Evolutionary conservation across 1,140 invertebrate genomes (phyloP).

Genomic region (Drosophila equinoxialis): DNA sequence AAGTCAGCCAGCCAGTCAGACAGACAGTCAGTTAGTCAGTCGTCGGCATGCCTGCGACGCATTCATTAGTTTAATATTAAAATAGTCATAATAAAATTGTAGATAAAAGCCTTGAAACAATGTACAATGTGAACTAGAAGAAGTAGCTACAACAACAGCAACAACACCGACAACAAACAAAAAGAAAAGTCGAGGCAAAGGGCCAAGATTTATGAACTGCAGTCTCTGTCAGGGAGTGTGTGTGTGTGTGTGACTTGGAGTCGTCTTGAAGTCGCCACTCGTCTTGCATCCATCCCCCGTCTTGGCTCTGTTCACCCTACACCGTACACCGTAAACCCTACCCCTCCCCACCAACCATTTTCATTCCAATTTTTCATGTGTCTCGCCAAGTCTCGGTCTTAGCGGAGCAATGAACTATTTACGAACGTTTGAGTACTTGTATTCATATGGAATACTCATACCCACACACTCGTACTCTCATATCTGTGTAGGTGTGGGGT

Average conservation of each 20-base stretch:
- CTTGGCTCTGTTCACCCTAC: conserved; percentile 4
- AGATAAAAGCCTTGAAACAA: conserved; percentile 70
- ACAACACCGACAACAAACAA: conserved; percentile 27
- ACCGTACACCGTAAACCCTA: conserved; percentile 5
- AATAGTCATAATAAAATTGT: conserved; percentile 78
- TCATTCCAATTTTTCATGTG: not conserved
- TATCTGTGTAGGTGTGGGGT: conserved; percentile 36
- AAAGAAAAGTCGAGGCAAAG: conserved; percentile 42
- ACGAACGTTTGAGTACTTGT: conserved; percentile 58
- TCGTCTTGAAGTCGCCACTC: conserved; percentile 46
- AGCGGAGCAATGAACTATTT: conserved; percentile 77
- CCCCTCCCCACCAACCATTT: not conserved
- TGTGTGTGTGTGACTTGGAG: conserved; percentile 36
- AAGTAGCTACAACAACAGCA: conserved; percentile 21
- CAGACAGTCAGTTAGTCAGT: conserved; percentile 46
- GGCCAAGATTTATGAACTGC: conserved; percentile 77
- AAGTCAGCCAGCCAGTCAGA: conserved; percentile 35
- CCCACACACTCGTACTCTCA: conserved; percentile 16
- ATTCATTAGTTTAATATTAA: conserved; percentile 81
- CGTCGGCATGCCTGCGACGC: conserved; percentile 70
- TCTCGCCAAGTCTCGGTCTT: conserved; percentile 53
- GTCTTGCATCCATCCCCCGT: conserved; percentile 28
- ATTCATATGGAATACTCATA: conserved; percentile 33
- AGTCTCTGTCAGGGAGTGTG: conserved; percentile 37
- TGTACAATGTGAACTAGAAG: conserved; percentile 34